Evolutionary conservation across 53 echinoderm and acorn worm genomes (phyloP), one percentile per base, ranked within the genome.

Genomic region (Paelopatides confundens): DNA sequence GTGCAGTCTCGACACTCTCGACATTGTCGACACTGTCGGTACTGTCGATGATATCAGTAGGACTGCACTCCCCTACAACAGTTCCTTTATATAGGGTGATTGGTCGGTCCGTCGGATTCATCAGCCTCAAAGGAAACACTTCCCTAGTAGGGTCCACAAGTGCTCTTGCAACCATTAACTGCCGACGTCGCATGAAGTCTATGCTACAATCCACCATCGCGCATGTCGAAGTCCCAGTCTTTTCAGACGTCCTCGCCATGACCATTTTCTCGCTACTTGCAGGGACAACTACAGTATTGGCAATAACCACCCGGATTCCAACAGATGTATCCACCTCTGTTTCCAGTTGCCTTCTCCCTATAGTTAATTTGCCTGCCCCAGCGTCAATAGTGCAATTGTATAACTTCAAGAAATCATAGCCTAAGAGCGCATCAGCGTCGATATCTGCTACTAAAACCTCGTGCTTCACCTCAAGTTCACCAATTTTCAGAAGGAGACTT

Each of bases 71-170:
- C 10, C 82, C 89, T 27, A 81, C 82, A 36, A 47, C 31, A 3
- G 89, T 82, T 67, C 82, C 82, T 35, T 68, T 58, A 49, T 82
- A 82, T 3, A 88, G 24, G 37, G 89, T 88, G 15, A 88, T 69
- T 0, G 40, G 46, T 27, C 9, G 71, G 7, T 77, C 66, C 1
- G 87, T 65, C 23, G 49, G 63, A 13, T 88, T 88, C 54, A 88
- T 50, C 14, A 90, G 33, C 17, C 85, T 32, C 7, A 90, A 33
- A 32, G 85, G 71, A 49, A 90, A 48, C 8, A 52, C 49, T 31
- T 5, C 35, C 1, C 21, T 40, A 15, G 74, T 14, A 3, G 66
- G 66, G 66, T 66, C 66, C 7, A 31, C 31, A 0, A 66, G 29
- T 7, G 34, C 66, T 15, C 34, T 66, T 11, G 66, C 66, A 27